Conservation (phyloP, 1,140 invertebrate species). For the Ceratosolen fusciceps region DNA sequence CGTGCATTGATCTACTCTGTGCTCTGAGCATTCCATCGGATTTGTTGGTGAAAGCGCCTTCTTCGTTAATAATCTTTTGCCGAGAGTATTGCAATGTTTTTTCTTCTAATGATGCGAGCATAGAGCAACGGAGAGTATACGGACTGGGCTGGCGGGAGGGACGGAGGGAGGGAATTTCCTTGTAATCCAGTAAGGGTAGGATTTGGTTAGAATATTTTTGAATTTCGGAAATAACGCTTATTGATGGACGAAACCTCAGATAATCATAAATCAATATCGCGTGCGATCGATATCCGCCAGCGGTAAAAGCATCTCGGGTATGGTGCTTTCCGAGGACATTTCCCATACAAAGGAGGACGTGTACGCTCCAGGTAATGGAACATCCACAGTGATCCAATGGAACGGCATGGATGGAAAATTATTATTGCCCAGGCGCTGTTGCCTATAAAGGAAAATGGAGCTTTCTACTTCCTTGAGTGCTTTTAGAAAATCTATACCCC, state of each 20-base stretch:
- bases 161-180: no score
- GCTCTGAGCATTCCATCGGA: no score
- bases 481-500: conserved; percentile 18
- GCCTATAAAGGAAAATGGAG: not conserved
- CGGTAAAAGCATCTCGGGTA: not conserved
- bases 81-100: no score
- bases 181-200: no score
- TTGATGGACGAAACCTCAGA: not conserved
- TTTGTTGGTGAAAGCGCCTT: no score
- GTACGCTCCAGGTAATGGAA: not conserved
- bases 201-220: no score
- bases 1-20: no score
- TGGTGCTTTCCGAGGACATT: not conserved
- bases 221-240: no score
- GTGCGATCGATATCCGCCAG: not conserved
- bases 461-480: conserved; percentile 13
- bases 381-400: not conserved
- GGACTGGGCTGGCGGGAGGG: no score
- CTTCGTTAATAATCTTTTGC: no score
- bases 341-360: not conserved
- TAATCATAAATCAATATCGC: not conserved
- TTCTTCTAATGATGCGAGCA: no score
- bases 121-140: no score
- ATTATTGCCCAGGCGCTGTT: not conserved
- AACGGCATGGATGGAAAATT: not conserved